A percentile compares a stretch with the other conserved stretches of the same genome.
Conservation (phyloP, 1,140 invertebrate genomes). For the Sarcophaga bullata region DNA sequence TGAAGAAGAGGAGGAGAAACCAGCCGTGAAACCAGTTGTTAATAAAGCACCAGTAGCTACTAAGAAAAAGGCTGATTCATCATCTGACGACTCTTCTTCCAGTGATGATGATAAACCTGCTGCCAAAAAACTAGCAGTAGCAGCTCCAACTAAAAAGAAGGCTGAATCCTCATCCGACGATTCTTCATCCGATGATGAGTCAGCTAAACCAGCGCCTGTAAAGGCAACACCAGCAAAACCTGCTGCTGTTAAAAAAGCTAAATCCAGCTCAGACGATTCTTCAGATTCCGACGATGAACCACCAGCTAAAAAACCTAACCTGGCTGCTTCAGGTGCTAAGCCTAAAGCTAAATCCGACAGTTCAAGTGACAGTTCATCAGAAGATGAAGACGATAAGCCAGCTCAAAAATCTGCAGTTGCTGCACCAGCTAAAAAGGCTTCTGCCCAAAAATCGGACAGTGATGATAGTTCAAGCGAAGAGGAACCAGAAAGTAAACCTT, state of each 20-base stretch:
- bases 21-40: constrained; percentile 54
- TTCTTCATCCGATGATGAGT: constrained; percentile 60
- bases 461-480: constrained; percentile 62
- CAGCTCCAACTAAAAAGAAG: constrained; percentile 48
- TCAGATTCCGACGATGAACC: constrained; percentile 49
- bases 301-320: constrained; percentile 51
- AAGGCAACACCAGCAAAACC: constrained; percentile 46
- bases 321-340: constrained; percentile 47
- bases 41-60: constrained; percentile 49
- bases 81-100: constrained; percentile 65
- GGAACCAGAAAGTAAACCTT: constrained; percentile 55
- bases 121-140: constrained; percentile 34
- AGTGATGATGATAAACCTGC: constrained; percentile 55
- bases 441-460: constrained; percentile 49
- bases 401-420: constrained; percentile 51
- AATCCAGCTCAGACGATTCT: constrained; percentile 51
- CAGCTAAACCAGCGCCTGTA: constrained; percentile 53
- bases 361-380: constrained; percentile 49
- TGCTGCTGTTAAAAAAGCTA: constrained; percentile 44
- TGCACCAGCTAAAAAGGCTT: constrained; percentile 45
- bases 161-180: constrained; percentile 60
- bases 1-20: constrained; percentile 57
- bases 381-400: constrained; percentile 45
- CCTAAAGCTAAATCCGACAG: constrained; percentile 47
- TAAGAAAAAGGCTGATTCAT: constrained; percentile 63